Base-by-base conservation (phyloP, 2,888 invertebrate species). In the Linnaemya tessellans region DNA sequence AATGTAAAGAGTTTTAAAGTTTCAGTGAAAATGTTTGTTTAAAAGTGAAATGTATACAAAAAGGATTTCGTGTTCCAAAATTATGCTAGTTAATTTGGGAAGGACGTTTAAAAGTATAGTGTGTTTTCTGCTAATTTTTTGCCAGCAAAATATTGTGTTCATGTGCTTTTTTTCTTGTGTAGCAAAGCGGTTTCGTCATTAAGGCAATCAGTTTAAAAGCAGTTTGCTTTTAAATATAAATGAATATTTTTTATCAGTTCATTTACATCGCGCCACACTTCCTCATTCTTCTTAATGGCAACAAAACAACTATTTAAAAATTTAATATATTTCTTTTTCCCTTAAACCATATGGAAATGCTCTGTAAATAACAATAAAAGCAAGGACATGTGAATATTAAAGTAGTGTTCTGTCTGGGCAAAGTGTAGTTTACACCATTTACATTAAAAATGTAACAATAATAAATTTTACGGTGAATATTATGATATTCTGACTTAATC, bases 161-260 rank as follows among this genome's bases (percentile, higher is more conserved):
- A 35, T 41, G 51, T 54, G 13, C 70, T 1, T 22, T 11, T 15
- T 54, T 20, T n/a, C n/a, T 60, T 43, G 30, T 62, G 65, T 43
- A 54, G 18, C 71, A 43, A 46, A 75, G 60, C 25, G 56, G 38
- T 73, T 80, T 62, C 30, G 41, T 62, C 51, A 62, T 51, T 68
- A 84, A 62, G 41, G 58, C 71, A 64, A 78, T 68, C 73, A 60
- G 43, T 68, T 77, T 58, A 77, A 84, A 73, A 77, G 38, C 71
- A 54, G 35, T 73, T 77, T n/a, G n/a, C n/a, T 35, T 84, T 67
- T 54, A 68, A 51, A 65, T 62, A 25, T 70, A 58, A 75, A 65
- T 60, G 54, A 58, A 25, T 15, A 51, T 46, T 75, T 58, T 68
- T 77, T 65, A 67, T 51, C 68, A 75, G 58, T 70, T 65, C 30